Evolutionary conservation across 2,113 vertebrate genomes (phyloP), one percentile per base, ranked within the genome.

Genomic region (Nannospalax galili): DNA sequence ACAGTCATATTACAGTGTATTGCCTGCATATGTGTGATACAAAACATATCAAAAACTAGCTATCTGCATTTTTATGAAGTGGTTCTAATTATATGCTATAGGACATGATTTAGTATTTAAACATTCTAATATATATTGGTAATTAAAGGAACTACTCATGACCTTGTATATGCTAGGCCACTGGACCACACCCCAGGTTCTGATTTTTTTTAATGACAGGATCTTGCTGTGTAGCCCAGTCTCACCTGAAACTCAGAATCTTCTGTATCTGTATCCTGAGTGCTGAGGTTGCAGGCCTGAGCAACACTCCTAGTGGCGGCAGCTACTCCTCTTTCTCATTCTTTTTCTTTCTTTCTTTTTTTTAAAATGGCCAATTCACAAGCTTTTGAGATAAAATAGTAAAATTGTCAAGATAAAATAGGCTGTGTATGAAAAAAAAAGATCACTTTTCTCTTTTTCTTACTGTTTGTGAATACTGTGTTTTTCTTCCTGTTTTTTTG

Each of bases 21-120:
- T n/a, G n/a, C n/a, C n/a, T n/a, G n/a, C n/a, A n/a, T n/a, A n/a
- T n/a, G n/a, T n/a, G n/a, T n/a, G n/a, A n/a, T n/a, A n/a, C n/a
- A n/a, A n/a, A 82, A 4, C 42, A 56, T 7, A 65, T 64, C 40
- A 84, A 30, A 73, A 90, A 37, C 70, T 70, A 84, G 5, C 37
- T 84, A 28, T 77, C 86, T 95, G 42, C 80, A 92, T 84, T 90
- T 78, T 89, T 94, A 81, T 92, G 32, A 73, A 65, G 52, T 77
- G 19, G 4, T 37, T 88, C 22, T 87, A 45, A 73, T 84, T 88
- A 48, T 78, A 87, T 80, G 89, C 32, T 58, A 74, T 75, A 62
- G 37, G 37, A 10, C 86, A 19, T 81, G 75, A 69, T 87, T 65
- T 79, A 65, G 9, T 86, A 84, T 60, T 94, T 90, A 67, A 22